Evolutionary conservation across 1,140 invertebrate genomes (phyloP), one percentile per base, ranked within the genome.

Genomic region (Drosophila orena): DNA sequence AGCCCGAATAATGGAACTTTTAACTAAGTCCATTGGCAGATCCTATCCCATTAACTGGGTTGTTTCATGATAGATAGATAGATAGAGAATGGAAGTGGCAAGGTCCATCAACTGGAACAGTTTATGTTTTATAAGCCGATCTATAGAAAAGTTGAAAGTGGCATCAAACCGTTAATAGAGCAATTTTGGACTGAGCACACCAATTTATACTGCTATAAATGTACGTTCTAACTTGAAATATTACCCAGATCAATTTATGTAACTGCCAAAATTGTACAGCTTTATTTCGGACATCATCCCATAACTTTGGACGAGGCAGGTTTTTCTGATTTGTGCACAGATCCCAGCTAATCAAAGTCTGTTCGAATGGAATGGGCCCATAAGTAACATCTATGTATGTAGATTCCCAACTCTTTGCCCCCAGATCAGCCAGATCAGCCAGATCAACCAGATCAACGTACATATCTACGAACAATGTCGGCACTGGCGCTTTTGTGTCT

Each of bases 401-500:
- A 15, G 40, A 6, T 17, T 2, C n/a, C 10, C 22, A 27, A 14
- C n/a, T 22, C 44, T 27, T 47, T 24, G 11, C 27, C 27, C 27
- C 8, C 22, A 12, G 11, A 11, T n/a, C n/a, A n/a, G n/a, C n/a
- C n/a, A n/a, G n/a, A n/a, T n/a, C n/a, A n/a, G n/a, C 15, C 27
- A 10, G 24, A 38, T 40, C 58, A 20, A 27, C 15, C 17, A 24
- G 4, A 24, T 24, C 24, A 4, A 24, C 24, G 24, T 17, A 12
- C 11, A 38, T 49, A 52, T 10, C 10, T 17, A 22, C 2, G 15
- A 34, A 30, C 22, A 69, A 52, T 59, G 60, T 66, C 68, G 68
- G 55, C 68, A 66, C 78, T 86, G 83, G 83, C 83, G 83, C 83
- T 86, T 86, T 86, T 83, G 83, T 86, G 83, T 86, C 83, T 86